A percentile compares a stretch with the other conserved stretches of the same genome.
phyloP scores from a whole-genome alignment of 2,797 vertebrate genomes.

The Sebastes taczanowskii region DNA sequence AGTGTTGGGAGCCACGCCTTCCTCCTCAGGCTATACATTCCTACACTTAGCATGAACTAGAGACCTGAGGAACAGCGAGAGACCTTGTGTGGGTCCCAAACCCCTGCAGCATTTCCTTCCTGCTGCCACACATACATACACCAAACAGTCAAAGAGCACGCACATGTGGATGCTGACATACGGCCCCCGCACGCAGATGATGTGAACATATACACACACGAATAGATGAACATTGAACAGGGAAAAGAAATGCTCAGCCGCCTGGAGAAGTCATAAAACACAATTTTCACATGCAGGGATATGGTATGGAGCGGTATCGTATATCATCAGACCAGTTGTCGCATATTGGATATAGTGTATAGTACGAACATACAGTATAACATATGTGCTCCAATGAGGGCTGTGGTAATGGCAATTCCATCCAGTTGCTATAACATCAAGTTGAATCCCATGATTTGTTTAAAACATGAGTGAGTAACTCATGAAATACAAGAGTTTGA shows the following conservation, averaged over 20 bases:
- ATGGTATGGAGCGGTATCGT: conserved; percentile 30
- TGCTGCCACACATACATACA: not conserved
- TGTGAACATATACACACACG: not conserved
- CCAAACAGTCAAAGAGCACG: not conserved
- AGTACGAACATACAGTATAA: conserved; percentile 18
- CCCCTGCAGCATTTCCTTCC: conserved; percentile 60
- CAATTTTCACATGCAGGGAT: conserved; percentile 25
- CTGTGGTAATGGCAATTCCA: conserved; percentile 4
- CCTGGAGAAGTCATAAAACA: conserved; percentile 26
- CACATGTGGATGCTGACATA: conserved; percentile 38
- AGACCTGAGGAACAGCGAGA: conserved; percentile 39
- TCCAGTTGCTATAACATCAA: not conserved
- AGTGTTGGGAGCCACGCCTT: conserved; percentile 50
- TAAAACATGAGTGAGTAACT: not conserved
- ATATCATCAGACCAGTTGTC: conserved; percentile 50
- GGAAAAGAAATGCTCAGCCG: conserved; percentile 17
- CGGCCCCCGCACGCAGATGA: conserved; percentile 21
- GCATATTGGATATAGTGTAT: conserved; percentile 37
- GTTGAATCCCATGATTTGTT: not conserved
- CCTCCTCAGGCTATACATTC: conserved; percentile 74
- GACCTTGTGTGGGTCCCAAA: conserved; percentile 39
- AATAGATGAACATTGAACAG: conserved; percentile 1
- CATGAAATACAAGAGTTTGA: not conserved
- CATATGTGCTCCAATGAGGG: conserved; percentile 9
- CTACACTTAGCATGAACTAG: conserved; percentile 43